Evolutionary conservation across 2,113 vertebrate genomes (phyloP), one percentile per base, ranked within the genome.

Genomic region (Limnothrissa miodon): DNA sequence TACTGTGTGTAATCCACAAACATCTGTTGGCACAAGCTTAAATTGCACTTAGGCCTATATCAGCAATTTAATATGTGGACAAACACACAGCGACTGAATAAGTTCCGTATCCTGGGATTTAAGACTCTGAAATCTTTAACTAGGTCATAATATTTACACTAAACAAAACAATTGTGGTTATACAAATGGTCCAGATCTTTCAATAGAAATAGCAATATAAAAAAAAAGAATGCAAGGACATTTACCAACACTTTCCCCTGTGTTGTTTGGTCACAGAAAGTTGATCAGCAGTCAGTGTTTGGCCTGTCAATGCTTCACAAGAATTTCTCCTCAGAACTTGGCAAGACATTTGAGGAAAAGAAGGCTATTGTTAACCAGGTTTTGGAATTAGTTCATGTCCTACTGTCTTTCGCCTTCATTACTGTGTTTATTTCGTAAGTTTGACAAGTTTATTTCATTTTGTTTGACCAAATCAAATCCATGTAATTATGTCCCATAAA

Each of bases 341-440:
- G 42, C 0, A 85, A 89, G 0, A 85, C 90, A 0, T 83, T 96
- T 44, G 10, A 1, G 0, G 21, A 84, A 79, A 92, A 93, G 4
- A 19, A 87, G 0, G 15, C 78, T 21, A 83, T 5, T 33, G 80
- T 96, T 66, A 33, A 89, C 51, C 78, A 83, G 79, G 45, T 90
- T 0, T 0, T 93, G 78, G 85, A 82, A 39, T 80, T 95, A 51
- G 83, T 96, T 53, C 91, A 87, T 0, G 46, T 88, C 5, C 83
- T 96, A 44, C 89, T 96, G 0, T 94, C 95, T 85, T 93, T 88
- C 87, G 92, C 93, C 33, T 95, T 96, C 85, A 81, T 96, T 89
- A 83, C 94, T 13, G 1, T 96, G 85, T 93, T 96, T 17, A 59
- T 83, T 44, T 89, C 91, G 96, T 97, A 86, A 85, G 90, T 86